Conservation (phyloP, 2,888 invertebrate species). For the Bombyx huttoni region DNA sequence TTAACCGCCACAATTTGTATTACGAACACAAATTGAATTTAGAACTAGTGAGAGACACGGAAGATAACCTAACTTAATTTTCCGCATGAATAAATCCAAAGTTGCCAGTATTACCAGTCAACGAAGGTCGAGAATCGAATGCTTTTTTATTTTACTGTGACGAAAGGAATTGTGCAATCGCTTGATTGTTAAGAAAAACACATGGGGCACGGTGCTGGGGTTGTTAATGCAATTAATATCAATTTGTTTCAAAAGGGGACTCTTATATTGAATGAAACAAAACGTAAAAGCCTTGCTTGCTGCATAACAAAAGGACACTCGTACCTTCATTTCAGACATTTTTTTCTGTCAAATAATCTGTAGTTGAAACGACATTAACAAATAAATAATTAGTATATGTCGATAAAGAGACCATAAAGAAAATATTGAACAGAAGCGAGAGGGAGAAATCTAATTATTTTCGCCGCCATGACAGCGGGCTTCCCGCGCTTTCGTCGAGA, state of each 20-base stretch:
- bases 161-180: conserved; percentile 31
- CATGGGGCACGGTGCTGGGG: conserved; percentile 53
- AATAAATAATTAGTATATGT: conserved; percentile 66
- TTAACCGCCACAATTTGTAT: conserved; percentile 51
- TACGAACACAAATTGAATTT: conserved; percentile 56
- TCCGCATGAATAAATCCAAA: conserved; percentile 21
- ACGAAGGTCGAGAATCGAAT: conserved; percentile 22
- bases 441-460: conserved; percentile 64
- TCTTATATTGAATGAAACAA: conserved; percentile 11
- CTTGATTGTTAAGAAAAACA: conserved; percentile 66
- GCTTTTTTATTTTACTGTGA: conserved; percentile 16
- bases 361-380: conserved; percentile 30
- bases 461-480: conserved; percentile 56
- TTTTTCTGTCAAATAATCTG: conserved; percentile 17
- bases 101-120: conserved; percentile 17
- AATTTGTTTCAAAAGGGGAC: conserved; percentile 47
- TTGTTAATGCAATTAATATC: conserved; percentile 66
- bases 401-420: conserved; percentile 52
- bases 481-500: conserved; percentile 51
- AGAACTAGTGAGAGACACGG: conserved; percentile 40
- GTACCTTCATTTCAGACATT: neutral
- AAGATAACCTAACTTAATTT: conserved; percentile 33
- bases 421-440: conserved; percentile 26
- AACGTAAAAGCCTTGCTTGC: neutral
- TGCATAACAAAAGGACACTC: neutral